Evolutionary conservation across 2,797 vertebrate genomes (phyloP).

Genomic region (Enoplosus armatus): DNA sequence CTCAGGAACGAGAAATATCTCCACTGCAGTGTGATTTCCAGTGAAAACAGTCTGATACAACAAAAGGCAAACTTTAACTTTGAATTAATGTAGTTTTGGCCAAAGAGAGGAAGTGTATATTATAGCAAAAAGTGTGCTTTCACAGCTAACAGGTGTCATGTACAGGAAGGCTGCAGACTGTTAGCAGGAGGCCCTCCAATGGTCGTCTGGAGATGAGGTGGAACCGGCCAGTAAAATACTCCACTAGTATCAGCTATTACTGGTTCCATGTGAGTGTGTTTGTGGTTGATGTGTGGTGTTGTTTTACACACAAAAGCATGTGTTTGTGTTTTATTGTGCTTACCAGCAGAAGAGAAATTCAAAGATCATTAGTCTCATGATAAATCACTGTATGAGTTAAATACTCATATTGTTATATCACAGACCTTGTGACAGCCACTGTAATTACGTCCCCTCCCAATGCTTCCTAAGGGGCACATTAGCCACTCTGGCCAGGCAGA

Average conservation of each 20-base stretch:
- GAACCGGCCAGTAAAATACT: not conserved
- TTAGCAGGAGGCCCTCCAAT: not conserved
- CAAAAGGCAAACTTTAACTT: not conserved
- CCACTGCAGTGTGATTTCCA: not conserved
- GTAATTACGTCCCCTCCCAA: constrained; percentile 61
- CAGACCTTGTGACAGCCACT: constrained; percentile 66
- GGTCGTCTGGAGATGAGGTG: not conserved
- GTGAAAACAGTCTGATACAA: not conserved
- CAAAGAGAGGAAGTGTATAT: not conserved
- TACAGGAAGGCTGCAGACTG: not conserved
- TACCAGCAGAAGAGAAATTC: constrained; percentile 21
- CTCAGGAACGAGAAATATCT: not conserved
- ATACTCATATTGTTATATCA: constrained; percentile 68
- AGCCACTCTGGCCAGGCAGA: constrained; percentile 67
- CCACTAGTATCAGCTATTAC: not conserved
- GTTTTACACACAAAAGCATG: constrained; percentile 12
- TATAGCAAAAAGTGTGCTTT: not conserved
- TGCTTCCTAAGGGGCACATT: constrained; percentile 77
- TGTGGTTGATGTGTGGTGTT: not conserved
- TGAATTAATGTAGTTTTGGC: not conserved
- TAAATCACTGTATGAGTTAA: constrained; percentile 64
- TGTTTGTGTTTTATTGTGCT: constrained; percentile 9
- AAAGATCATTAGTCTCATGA: constrained; percentile 61
- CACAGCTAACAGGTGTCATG: not conserved
- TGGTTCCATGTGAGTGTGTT: constrained; percentile 2